phyloP scores from a whole-genome alignment of 1,140 invertebrate genomes.

The Drosophila miranda region DNA sequence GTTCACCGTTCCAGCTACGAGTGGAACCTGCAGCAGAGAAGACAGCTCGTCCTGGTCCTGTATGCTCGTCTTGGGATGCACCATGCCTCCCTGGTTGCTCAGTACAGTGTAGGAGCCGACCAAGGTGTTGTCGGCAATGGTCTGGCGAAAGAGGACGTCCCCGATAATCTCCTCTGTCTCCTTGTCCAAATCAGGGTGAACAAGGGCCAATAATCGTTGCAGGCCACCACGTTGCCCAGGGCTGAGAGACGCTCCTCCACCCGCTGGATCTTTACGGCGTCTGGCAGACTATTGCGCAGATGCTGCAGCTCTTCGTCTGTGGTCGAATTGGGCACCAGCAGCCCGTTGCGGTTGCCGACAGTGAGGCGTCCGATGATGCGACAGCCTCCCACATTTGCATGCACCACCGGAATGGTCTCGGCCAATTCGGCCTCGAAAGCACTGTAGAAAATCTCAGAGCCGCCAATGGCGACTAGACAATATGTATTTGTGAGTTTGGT shows the following conservation, averaged over 20 bases:
- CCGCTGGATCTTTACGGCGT: slow-evolving; percentile 95
- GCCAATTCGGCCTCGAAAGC: slow-evolving; percentile 96
- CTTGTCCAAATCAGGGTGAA: slow-evolving; percentile 98
- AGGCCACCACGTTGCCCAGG: slow-evolving; percentile 98
- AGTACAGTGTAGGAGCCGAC: slow-evolving; percentile 98
- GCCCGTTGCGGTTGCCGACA: slow-evolving; percentile 77
- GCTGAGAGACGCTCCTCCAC: slow-evolving; percentile 98
- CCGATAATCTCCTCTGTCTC: slow-evolving; percentile 88
- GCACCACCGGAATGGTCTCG: slow-evolving; percentile 97
- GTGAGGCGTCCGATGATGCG: slow-evolving; percentile 96
- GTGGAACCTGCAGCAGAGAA: slow-evolving; percentile 96
- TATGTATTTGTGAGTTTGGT: slow-evolving; percentile 98
- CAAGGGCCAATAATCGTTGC: slow-evolving; percentile 99
- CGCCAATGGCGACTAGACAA: slow-evolving; percentile 98
- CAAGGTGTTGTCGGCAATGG: slow-evolving; percentile 95
- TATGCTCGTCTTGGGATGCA: slow-evolving; percentile 97
- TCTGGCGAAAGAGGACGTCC: slow-evolving; percentile 97
- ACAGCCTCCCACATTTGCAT: slow-evolving; percentile 96
- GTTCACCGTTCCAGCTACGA: slow-evolving; percentile 96
- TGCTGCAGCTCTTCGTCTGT: slow-evolving; percentile 93
- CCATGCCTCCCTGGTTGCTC: slow-evolving; percentile 97
- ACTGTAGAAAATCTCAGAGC: slow-evolving; percentile 99
- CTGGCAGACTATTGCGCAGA: slow-evolving; percentile 97
- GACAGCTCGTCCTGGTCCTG: slow-evolving; percentile 99
- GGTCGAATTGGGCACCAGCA: slow-evolving; percentile 78